Base-by-base conservation (phyloP, 2,888 invertebrate species). In the Lepidocyrtinus sp. region DNA sequence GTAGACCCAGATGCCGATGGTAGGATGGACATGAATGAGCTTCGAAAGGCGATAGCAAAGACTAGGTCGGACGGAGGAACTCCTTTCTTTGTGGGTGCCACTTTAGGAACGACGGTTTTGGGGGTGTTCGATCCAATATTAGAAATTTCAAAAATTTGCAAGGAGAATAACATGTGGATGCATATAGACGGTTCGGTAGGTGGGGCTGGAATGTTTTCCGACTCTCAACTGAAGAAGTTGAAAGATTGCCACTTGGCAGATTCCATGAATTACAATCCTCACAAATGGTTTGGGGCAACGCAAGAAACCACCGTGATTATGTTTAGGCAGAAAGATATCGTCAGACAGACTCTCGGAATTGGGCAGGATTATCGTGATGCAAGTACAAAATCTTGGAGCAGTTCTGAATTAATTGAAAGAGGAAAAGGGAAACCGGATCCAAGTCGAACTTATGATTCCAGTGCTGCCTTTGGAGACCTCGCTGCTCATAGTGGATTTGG, bases 211-310 rank as follows among this genome's bases (percentile, higher is more conserved):
- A 77, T 77, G 77, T 65, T 77, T 62, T 65, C 65, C 0, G 65
- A 71, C 2, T 5, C 3, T 3, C 22, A 59, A 1, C 45, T 74
- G 26, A 26, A 67, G n/a, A 61, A 61, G 24, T 24, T 65, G 45
- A 86, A 55, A 1, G 12, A 12, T 15, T 65, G 27, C 22, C 25
- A 67, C 3, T 65, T 74, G 24, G 92, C 93, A 0, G 91, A 95
- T 87, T 95, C 95, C 0, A 90, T 95, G 83, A 90, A 94, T 0
- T 95, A 95, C 95, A 95, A 95, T 90, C 94, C 94, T 0, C 95
- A 96, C 88, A 95, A 95, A 88, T 93, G 95, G 91, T 90, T 93
- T n/a, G 95, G 95, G 1, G 93, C 92, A 0, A 94, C 95, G 0
- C 89, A 94, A 50, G 94, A 95, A 87, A 94, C 94, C 87, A 93